Conservation (phyloP, 2,888 invertebrate species). For the Cyclophora albipunctata region DNA sequence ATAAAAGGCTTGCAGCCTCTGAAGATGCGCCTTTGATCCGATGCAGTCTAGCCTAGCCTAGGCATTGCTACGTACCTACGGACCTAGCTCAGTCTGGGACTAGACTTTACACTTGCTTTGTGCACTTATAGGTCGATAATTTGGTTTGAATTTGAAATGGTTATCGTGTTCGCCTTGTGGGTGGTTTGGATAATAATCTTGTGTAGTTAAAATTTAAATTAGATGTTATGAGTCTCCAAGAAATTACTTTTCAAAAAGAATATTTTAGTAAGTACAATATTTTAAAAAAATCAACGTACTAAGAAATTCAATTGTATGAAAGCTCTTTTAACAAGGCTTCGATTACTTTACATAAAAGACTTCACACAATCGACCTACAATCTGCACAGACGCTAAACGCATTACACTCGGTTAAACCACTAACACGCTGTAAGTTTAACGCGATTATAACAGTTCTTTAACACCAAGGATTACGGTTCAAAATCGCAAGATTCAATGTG, state of each 20-base stretch:
- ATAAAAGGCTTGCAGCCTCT: slow-evolving; percentile 9
- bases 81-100: background rate
- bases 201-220: too few relatives aligned
- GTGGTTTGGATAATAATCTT: too few relatives aligned
- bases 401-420: slow-evolving; percentile 29
- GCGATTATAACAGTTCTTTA: slow-evolving; percentile 22
- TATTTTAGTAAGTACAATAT: too few relatives aligned
- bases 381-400: slow-evolving; percentile 18
- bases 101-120: slow-evolving; percentile 1
- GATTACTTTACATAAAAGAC: background rate
- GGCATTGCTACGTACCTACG: background rate
- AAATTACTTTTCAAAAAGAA: too few relatives aligned
- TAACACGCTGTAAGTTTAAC: slow-evolving; percentile 23
- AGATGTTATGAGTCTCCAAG: too few relatives aligned
- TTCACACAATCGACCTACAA: slow-evolving; percentile 7
- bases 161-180: too few relatives aligned
- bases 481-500: slow-evolving; percentile 4
- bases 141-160: too few relatives aligned
- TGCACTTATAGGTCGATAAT: too few relatives aligned
- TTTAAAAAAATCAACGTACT: too few relatives aligned
- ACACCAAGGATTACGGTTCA: slow-evolving; percentile 10
- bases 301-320: too few relatives aligned
- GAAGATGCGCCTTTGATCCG: slow-evolving; percentile 10
- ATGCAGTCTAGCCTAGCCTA: slow-evolving; percentile 2
- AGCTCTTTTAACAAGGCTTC: too few relatives aligned